Conservation (phyloP, 2,888 invertebrate species). For the Lasiommata megera region DNA sequence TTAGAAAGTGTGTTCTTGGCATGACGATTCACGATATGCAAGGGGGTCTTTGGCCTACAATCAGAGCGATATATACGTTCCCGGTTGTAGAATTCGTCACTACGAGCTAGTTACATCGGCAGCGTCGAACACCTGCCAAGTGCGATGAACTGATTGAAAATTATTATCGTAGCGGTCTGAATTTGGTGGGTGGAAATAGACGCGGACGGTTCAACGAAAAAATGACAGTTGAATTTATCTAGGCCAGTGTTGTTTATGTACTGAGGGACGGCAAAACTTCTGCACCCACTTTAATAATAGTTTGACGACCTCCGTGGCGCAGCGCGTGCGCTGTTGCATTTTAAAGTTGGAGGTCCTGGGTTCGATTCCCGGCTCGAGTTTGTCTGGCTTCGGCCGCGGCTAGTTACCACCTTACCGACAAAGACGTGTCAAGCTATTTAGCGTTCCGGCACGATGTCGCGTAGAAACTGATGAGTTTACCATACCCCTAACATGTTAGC, state of each 20-base stretch:
- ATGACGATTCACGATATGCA: conserved; percentile 3
- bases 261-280: too few species aligned
- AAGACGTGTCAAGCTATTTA: too few species aligned
- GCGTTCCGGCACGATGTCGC: too few species aligned
- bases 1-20: conserved; percentile 5
- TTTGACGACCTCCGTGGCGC: too few species aligned
- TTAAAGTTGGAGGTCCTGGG: too few species aligned
- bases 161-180: neutral
- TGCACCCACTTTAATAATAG: too few species aligned
- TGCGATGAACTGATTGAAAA: conserved; percentile 13
- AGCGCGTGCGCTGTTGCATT: too few species aligned
- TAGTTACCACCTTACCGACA: too few species aligned
- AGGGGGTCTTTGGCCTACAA: conserved; percentile 19
- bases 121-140: conserved; percentile 19
- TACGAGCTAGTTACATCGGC: neutral
- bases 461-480: too few species aligned
- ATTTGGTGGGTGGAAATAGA: conserved; percentile 1
- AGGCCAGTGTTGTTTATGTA: neutral
- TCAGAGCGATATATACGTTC: conserved; percentile 11
- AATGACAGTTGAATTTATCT: neutral
- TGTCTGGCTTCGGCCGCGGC: too few species aligned
- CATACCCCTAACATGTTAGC: too few species aligned
- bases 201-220: neutral
- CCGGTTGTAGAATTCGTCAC: conserved; percentile 16
- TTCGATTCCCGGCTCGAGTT: too few species aligned